Conservation (phyloP, 2,113 vertebrate species). For the Epinephelus lanceolatus region DNA sequence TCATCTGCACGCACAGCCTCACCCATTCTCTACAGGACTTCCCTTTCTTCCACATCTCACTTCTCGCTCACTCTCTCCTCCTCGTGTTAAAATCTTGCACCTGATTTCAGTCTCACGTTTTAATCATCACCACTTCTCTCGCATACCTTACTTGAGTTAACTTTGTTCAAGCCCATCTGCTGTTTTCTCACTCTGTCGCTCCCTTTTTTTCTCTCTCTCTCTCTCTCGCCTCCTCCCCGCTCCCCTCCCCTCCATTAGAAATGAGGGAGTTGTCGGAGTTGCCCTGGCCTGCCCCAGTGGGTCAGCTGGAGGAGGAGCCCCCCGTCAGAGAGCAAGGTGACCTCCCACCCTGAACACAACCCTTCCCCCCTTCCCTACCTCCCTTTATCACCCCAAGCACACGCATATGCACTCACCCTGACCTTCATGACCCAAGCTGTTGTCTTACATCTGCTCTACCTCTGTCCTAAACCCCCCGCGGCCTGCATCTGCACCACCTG, state of each 20-base stretch:
- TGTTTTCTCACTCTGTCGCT: conserved; percentile 58
- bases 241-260: conserved; percentile 69
- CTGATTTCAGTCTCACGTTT: conserved; percentile 25
- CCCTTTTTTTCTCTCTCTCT: conserved; percentile 7
- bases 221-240: conserved; percentile 33
- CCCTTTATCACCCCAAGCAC: conserved; percentile 33
- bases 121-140: conserved; percentile 31
- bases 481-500: conserved; percentile 44
- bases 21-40: conserved; percentile 2
- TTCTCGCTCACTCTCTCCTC: background rate
- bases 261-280: conserved; percentile 82
- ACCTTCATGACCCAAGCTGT: conserved; percentile 52
- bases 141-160: conserved; percentile 35
- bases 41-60: conserved; percentile 7
- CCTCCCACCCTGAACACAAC: conserved; percentile 67
- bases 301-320: conserved; percentile 82
- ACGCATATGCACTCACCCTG: conserved; percentile 17
- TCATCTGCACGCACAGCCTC: conserved; percentile 20
- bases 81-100: conserved; percentile 41
- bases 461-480: conserved; percentile 1
- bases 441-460: conserved; percentile 64
- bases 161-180: conserved; percentile 65
- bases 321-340: conserved; percentile 83
- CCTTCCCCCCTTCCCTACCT: background rate
- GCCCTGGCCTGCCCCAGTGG: conserved; percentile 84